Evolutionary conservation across 2,888 invertebrate genomes (phyloP).

Genomic region (Meloe dianella): DNA sequence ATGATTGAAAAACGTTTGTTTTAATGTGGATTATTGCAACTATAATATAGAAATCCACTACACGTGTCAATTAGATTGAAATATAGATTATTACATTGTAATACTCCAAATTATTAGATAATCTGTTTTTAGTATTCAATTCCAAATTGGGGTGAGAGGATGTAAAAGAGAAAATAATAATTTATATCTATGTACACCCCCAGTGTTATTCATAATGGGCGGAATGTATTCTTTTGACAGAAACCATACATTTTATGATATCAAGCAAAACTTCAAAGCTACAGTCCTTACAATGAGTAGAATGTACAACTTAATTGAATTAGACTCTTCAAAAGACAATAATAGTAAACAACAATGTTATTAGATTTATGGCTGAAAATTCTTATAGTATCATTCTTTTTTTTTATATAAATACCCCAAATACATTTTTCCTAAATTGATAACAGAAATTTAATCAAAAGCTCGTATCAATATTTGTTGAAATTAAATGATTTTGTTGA

Average conservation of each 20-base stretch:
- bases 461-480: constrained; percentile 42
- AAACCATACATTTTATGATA: constrained; percentile 20
- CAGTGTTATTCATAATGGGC: neutral
- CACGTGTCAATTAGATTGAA: neutral
- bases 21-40: neutral
- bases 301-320: constrained; percentile 28
- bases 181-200: neutral
- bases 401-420: neutral
- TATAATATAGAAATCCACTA: neutral
- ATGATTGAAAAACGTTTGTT: neutral
- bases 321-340: neutral
- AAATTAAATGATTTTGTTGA: constrained; percentile 41
- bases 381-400: neutral
- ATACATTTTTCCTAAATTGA: constrained; percentile 16
- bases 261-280: constrained; percentile 27
- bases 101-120: neutral
- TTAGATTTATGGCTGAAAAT: neutral
- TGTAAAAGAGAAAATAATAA: neutral
- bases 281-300: constrained; percentile 16
- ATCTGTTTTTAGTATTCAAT: neutral
- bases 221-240: constrained; percentile 24
- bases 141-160: neutral
- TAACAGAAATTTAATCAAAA: constrained; percentile 36
- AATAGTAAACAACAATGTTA: neutral
- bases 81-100: neutral